Evolutionary conservation across 2,797 vertebrate species (phyloP), one percentile per base, ranked within the genome.

Genomic region (Tachyglossus aculeatus): DNA sequence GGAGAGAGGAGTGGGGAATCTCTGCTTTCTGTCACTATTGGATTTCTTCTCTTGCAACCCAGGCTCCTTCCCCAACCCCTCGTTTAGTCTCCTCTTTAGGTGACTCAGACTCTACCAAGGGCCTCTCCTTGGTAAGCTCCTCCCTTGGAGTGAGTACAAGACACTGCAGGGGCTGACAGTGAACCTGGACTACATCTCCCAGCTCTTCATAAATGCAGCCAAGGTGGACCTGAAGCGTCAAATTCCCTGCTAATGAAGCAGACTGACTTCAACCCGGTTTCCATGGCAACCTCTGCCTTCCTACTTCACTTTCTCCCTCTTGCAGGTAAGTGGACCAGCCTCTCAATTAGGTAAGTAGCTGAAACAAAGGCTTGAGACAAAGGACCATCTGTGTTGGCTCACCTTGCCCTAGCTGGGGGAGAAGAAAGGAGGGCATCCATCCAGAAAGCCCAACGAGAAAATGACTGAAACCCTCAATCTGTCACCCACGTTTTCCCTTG

Each of bases 251-350:
- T 61, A 56, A 55, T 22, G 59, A 29, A 50, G 38, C 27, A 47
- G 56, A 27, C 19, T 51, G 27, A 52, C 58, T 62, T n/a, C 13
- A 48, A 36, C 33, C 32, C 18, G 13, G 67, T 83, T 80, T 74
- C 78, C 61, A 38, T 48, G 67, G 62, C 19, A 39, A 64, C 0
- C 1, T 21, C 51, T 68, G 51, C n/a, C 54, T 73, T 52, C 52
- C 22, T 44, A 14, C 40, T 70, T 40, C 47, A 13, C 61, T 44
- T 58, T 45, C 29, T 29, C 33, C 9, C 31, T 25, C 18, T 37
- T 50, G 25, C 52, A 71, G 57, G 15, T 39, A 21, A n/a, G 39
- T 2, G 1, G 53, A 39, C 48, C 36, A 13, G 9, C 50, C 47
- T 56, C 39, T 60, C 33, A 27, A 41, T 54, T 25, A 21, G 8